A percentile compares a stretch with the other conserved stretches of the same genome.
These are phyloP conservation scores for Anticlea derivata DNA, from an alignment of 2,888 invertebrate species.

Conservation along the genomic window DNA sequence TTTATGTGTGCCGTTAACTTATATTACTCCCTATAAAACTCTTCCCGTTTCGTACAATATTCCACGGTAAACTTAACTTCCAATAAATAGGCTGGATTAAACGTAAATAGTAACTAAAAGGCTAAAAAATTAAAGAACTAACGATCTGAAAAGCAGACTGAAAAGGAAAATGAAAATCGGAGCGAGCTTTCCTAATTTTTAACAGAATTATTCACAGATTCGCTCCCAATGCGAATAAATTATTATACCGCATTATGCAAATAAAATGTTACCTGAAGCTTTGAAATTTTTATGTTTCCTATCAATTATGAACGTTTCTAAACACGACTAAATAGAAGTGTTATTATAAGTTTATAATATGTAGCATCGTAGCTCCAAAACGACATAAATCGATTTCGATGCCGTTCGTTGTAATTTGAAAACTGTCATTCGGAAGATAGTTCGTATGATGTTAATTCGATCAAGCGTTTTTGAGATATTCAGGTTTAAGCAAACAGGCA, in stretches of 20 bases:
- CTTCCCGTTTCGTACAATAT: conserved; percentile 58
- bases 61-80: conserved; percentile 46
- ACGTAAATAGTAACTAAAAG: conserved; percentile 20
- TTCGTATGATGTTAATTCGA: too few relatives aligned
- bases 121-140: conserved; percentile 11
- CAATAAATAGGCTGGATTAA: conserved; percentile 43
- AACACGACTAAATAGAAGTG: too few relatives aligned
- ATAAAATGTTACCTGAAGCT: conserved; percentile 16
- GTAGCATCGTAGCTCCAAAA: too few relatives aligned
- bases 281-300: conserved; percentile 18
- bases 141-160: conserved; percentile 12
- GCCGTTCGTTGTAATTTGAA: too few relatives aligned
- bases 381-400: too few relatives aligned
- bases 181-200: conserved; percentile 12
- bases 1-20: conserved; percentile 69
- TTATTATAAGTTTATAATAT: too few relatives aligned
- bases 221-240: conserved; percentile 20
- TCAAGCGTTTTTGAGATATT: too few relatives aligned
- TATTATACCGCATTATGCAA: conserved; percentile 19
- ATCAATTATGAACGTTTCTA: conserved; percentile 24
- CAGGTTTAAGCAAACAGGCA: too few relatives aligned
- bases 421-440: too few relatives aligned
- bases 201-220: conserved; percentile 20
- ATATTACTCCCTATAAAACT: conserved; percentile 69
- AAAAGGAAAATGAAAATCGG: conserved; percentile 13